A percentile compares a stretch with the other conserved stretches of the same genome.
Conservation (phyloP, 1,140 invertebrate genomes). For the Euwallacea fornicatus region DNA sequence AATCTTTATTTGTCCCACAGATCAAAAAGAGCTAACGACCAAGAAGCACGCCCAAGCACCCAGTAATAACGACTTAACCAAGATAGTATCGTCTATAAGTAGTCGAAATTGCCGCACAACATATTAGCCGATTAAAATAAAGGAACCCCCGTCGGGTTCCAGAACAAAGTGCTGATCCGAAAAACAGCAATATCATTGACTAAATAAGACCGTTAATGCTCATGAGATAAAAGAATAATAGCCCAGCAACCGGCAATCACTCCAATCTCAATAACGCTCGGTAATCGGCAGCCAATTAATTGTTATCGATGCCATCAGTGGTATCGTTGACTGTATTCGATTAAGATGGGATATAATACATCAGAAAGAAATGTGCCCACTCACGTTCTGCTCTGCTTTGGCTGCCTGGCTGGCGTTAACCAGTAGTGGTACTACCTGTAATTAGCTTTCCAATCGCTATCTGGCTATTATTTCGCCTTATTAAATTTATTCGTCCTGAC, state of each 20-base stretch:
- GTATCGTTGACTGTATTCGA: slow-evolving; percentile 47
- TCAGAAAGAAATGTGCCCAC: slow-evolving; percentile 43
- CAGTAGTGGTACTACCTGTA: slow-evolving; percentile 46
- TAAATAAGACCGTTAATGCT: slow-evolving; percentile 44
- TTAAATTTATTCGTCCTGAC: slow-evolving; percentile 42
- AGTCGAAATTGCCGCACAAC: slow-evolving; percentile 19
- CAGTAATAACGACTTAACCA: slow-evolving; percentile 1
- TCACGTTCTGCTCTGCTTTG: slow-evolving; percentile 41
- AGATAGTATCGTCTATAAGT: slow-evolving; percentile 15
- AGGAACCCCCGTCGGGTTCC: slow-evolving; percentile 20
- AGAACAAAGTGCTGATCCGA: slow-evolving; percentile 21
- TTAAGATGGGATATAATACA: slow-evolving; percentile 44
- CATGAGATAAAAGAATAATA: slow-evolving; percentile 45
- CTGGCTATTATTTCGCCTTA: slow-evolving; percentile 37
- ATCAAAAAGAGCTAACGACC: too few species aligned
- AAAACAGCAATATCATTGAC: slow-evolving; percentile 40
- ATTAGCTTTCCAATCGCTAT: slow-evolving; percentile 43
- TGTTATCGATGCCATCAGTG: slow-evolving; percentile 46
- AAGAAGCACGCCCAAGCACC: background rate
- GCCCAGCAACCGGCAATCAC: slow-evolving; percentile 31
- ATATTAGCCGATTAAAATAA: slow-evolving; percentile 27
- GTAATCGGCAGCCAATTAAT: slow-evolving; percentile 50
- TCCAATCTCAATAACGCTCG: slow-evolving; percentile 48
- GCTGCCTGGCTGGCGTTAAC: slow-evolving; percentile 35
- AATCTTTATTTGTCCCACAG: too few species aligned